These are phyloP conservation scores for Engystomops pustulosus DNA, from an alignment of 2,113 vertebrate genomes.

Conservation along the genomic window DNA sequence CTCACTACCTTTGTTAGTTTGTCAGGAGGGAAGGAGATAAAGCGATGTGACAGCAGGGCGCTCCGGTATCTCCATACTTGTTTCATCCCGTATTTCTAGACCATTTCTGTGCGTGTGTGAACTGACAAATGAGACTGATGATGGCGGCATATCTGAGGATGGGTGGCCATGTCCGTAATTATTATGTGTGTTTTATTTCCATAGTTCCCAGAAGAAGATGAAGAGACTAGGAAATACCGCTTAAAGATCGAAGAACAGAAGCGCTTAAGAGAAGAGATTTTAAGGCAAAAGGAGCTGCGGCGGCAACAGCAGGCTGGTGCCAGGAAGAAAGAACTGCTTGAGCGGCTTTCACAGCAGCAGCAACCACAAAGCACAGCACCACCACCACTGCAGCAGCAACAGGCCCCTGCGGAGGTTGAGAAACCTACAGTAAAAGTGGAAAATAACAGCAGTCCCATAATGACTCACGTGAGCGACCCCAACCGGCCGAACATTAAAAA, in stretches of 20 bases:
- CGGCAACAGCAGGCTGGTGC: conserved; percentile 95
- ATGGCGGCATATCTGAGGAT: not conserved
- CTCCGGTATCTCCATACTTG: conserved; percentile 40
- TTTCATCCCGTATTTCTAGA: conserved; percentile 40
- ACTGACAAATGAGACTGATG: conserved; percentile 10
- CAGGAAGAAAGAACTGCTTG: conserved; percentile 89
- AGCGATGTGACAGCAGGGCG: conserved; percentile 71
- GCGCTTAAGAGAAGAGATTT: conserved; percentile 90
- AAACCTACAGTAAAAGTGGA: conserved; percentile 63
- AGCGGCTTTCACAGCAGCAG: conserved; percentile 83
- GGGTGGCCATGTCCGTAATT: not conserved
- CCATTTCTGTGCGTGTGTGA: conserved; percentile 18
- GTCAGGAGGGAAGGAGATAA: conserved; percentile 81
- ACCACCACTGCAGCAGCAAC: too few relatives aligned
- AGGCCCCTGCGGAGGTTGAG: conserved; percentile 65
- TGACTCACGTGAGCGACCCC: conserved; percentile 71
- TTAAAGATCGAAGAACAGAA: conserved; percentile 98
- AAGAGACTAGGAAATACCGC: conserved; percentile 91
- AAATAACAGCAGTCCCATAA: conserved; percentile 70
- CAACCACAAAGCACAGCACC: conserved; percentile 62
- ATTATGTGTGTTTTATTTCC: not conserved
- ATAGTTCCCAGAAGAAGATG: conserved; percentile 90
- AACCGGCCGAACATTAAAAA: conserved; percentile 76
- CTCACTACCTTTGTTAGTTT: conserved; percentile 80
- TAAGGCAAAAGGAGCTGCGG: conserved; percentile 90